A percentile compares a stretch with the other conserved stretches of the same genome.
Conservation (phyloP, 2,888 invertebrate species). For the Margaritifera margaritifera region DNA sequence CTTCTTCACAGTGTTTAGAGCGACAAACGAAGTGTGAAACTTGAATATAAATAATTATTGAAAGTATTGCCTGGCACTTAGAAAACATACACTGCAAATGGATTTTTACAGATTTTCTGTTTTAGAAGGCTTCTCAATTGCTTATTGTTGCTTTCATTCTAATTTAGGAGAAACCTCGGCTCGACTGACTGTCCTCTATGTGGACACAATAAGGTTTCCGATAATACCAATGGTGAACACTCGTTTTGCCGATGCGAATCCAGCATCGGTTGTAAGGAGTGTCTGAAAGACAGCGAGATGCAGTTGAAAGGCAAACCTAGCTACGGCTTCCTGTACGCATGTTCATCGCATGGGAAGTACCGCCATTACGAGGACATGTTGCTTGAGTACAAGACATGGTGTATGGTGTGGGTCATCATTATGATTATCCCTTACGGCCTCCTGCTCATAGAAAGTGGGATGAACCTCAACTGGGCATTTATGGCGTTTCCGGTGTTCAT, state of each 20-base stretch:
- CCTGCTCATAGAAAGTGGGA: conserved; percentile 44
- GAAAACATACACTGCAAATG: too few relatives aligned
- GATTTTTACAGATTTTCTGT: too few relatives aligned
- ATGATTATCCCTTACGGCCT: conserved; percentile 59
- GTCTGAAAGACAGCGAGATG: conserved; percentile 28
- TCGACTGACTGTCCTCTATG: conserved; percentile 38
- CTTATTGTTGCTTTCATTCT: too few relatives aligned
- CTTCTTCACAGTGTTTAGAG: too few relatives aligned
- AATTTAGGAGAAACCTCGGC: conserved; percentile 17
- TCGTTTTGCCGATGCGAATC: conserved; percentile 32
- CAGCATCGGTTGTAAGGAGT: conserved; percentile 30
- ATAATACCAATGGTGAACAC: neutral
- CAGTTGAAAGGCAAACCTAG: conserved; percentile 8
- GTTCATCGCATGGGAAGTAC: conserved; percentile 46
- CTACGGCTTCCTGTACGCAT: conserved; percentile 33
- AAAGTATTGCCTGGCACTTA: too few relatives aligned
- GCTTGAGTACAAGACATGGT: conserved; percentile 61
- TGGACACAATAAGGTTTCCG: conserved; percentile 23
- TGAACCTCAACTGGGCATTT: conserved; percentile 64
- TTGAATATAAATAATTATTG: too few relatives aligned
- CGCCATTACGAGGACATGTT: conserved; percentile 55
- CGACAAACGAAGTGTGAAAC: too few relatives aligned
- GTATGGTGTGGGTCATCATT: conserved; percentile 59
- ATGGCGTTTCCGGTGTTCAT: conserved; percentile 41
- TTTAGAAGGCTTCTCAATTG: too few relatives aligned